Base-by-base conservation (phyloP, 64 coral and sea anemone species). In the Pocillopora damicornis region DNA sequence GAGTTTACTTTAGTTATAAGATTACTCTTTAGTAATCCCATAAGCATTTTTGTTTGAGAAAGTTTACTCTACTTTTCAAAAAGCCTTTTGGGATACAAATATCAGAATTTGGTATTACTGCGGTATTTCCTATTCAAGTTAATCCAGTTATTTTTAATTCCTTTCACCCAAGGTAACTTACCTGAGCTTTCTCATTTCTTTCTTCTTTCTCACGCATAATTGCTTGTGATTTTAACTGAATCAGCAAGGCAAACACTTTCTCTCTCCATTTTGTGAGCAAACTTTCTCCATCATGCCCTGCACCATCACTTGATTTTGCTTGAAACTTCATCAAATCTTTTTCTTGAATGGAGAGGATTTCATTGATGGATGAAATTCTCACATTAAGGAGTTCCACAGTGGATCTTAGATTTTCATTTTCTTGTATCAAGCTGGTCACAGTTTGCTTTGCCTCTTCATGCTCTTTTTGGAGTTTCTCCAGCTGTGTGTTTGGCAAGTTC, bases 211-310 rank as follows among this genome's bases (percentile, higher is more conserved):
- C 77, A 77, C 84, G 76, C n/a, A 62, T 59, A 73, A 98, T 89
- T 61, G 94, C 80, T 36, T 92, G 87, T 16, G 92, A 92, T 78
- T 94, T 91, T 65, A 94, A 61, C 37, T 98, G 95, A n/a, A 98
- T 89, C 60, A 98, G 59, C 59, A 98, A 88, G 63, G 95, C 92
- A 92, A 98, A 98, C 80, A 98, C 89, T 64, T 98, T 98, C 58
- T 86, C 79, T 74, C 95, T 86, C 95, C 95, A 98, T 76, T 87
- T 88, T 64, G 58, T 80, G 20, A 98, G 91, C 73, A 98, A 85
- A 13, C 82, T 51, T 60, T 72, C 57, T 18, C 71, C 80, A 4
- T 59, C 18, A 73, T 64, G 51, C 22, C 61, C 10, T 59, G 16
- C 10, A 59, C 35, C 38, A 14, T 60, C 75, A 4, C 2, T 45